Conservation (phyloP, 2,113 vertebrate species). For the Petrocephalus microphthalmus region DNA sequence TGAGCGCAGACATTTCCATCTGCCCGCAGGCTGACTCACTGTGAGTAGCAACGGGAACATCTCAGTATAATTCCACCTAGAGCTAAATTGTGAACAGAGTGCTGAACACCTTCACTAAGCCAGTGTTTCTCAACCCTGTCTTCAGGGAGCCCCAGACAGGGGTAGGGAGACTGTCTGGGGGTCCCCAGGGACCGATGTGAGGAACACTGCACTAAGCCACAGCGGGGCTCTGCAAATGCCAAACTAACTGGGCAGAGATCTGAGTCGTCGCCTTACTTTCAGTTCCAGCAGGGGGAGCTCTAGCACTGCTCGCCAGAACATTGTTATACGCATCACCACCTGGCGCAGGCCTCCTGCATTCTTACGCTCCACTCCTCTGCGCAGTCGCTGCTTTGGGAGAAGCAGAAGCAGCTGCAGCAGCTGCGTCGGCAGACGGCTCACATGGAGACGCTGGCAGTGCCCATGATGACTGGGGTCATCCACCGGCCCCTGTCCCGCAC, state of each 20-base stretch:
- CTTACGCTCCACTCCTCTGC: not conserved
- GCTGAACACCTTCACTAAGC: not conserved
- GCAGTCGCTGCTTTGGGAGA: conserved; percentile 80
- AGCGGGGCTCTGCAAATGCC: not conserved
- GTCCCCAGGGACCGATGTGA: not conserved
- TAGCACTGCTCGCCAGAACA: not conserved
- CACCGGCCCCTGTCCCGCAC: conserved; percentile 64
- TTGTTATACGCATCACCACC: not conserved
- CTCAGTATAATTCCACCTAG: no score
- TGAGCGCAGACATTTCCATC: not conserved
- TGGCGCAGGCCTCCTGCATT: not conserved
- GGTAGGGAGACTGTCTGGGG: not conserved
- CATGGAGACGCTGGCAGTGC: conserved; percentile 63
- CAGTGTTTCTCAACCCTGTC: not conserved
- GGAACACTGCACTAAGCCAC: not conserved
- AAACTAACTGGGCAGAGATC: not conserved
- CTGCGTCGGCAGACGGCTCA: conserved; percentile 66
- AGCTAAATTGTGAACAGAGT: not conserved
- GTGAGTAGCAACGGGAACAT: no score
- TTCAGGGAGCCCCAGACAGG: not conserved
- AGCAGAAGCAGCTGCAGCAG: conserved; percentile 73
- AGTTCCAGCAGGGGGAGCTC: not conserved
- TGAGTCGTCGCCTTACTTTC: not conserved
- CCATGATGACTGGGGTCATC: conserved; percentile 42
- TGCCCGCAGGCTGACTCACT: no score